Evolutionary conservation across 2,797 vertebrate genomes (phyloP).

Genomic region (Betta splendens): DNA sequence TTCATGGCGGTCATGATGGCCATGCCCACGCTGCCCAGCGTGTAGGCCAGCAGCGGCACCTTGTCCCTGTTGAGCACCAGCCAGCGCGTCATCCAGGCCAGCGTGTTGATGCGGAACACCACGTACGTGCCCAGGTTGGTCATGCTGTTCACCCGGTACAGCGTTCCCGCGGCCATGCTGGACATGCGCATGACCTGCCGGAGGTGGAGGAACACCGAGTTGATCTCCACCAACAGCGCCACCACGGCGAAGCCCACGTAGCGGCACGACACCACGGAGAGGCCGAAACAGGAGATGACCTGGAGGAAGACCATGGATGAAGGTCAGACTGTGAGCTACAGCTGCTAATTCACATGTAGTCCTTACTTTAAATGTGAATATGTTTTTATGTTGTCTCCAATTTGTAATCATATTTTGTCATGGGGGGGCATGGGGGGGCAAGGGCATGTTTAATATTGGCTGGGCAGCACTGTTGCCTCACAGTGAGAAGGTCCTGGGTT

Average conservation of each 20-base stretch:
- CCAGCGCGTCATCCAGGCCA: slow-evolving; percentile 94
- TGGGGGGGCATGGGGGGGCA: no score
- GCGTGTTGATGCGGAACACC: no score
- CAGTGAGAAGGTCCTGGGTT: no score
- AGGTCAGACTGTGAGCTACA: no score
- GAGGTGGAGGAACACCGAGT: slow-evolving; percentile 91
- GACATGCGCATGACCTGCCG: slow-evolving; percentile 89
- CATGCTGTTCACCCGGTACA: slow-evolving; percentile 89
- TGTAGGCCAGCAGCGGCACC: no score
- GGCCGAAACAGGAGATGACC: slow-evolving; percentile 91
- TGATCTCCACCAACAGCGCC: slow-evolving; percentile 92
- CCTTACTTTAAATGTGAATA: not conserved
- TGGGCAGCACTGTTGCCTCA: no score
- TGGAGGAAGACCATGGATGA: slow-evolving; percentile 66
- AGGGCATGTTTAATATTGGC: no score
- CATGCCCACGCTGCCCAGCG: no score
- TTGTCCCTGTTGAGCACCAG: no score
- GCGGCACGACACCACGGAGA: slow-evolving; percentile 80
- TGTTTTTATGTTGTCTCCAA: not conserved
- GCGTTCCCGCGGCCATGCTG: slow-evolving; percentile 65
- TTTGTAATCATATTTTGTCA: not conserved
- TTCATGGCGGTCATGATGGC: no score
- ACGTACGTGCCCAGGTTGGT: slow-evolving; percentile 90
- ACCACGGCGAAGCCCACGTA: slow-evolving; percentile 89
- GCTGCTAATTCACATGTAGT: not conserved